Conservation (phyloP, 2,113 vertebrate species). For the Melanocharis versteri region DNA sequence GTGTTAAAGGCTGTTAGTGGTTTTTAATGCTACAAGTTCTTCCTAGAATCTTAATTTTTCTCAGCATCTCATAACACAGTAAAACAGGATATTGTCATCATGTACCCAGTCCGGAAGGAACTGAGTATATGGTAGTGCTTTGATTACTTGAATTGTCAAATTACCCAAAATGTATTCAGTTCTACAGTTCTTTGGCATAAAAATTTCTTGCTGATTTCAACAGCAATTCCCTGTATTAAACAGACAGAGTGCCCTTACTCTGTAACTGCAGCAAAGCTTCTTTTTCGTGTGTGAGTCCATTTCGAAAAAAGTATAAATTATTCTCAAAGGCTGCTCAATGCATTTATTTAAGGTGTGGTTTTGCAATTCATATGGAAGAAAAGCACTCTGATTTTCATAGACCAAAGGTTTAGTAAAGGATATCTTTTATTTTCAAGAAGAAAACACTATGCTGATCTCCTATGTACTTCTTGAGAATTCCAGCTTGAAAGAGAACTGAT, state of each 20-base stretch:
- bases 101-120: conserved; percentile 22
- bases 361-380: not conserved
- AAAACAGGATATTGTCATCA: not conserved
- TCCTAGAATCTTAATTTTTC: not conserved
- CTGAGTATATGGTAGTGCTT: not conserved
- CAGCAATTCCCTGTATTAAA: not conserved
- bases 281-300: not conserved
- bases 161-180: conserved; percentile 20
- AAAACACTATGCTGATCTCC: not conserved
- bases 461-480: not conserved
- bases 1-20: not conserved
- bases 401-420: not conserved
- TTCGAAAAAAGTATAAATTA: not conserved
- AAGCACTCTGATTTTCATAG: not conserved
- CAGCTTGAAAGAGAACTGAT: not conserved
- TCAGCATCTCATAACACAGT: not conserved
- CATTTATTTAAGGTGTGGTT: not conserved
- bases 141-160: conserved; percentile 17
- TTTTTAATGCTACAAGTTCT: not conserved
- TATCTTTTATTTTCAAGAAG: not conserved
- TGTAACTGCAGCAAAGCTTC: not conserved
- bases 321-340: not conserved
- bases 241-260: not conserved
- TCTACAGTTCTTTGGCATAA: not conserved
- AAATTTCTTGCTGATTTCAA: conserved; percentile 2